Percentiles rank a stretch among this genome's conserved stretches.
Conservation (phyloP, 37 sponge, comb jelly and placozoan species). For the Chondrosia reniformis region DNA sequence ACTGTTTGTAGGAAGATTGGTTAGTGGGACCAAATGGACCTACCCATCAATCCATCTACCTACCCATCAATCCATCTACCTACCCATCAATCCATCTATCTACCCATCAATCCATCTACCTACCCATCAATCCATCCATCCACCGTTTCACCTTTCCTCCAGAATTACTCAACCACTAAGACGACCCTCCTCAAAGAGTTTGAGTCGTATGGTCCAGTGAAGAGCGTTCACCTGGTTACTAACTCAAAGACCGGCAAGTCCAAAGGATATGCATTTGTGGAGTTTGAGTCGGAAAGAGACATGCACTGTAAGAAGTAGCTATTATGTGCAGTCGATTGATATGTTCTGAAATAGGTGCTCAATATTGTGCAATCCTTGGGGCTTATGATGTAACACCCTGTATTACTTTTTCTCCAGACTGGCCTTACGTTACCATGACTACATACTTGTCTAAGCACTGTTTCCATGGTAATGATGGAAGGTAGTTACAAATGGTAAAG, state of each 20-base stretch:
- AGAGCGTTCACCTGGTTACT: conserved; percentile 66
- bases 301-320: conserved; percentile 74
- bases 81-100: neutral
- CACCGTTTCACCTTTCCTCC: neutral
- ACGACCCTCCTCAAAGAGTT: conserved; percentile 86
- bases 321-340: neutral
- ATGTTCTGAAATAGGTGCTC: neutral
- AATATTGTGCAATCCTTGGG: neutral
- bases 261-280: conserved; percentile 94
- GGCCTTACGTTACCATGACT: too few species aligned
- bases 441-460: too few species aligned
- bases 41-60: neutral
- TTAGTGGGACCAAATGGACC: conserved; percentile 35
- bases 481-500: too few species aligned
- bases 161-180: conserved; percentile 92
- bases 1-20: conserved; percentile 88
- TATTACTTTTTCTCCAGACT: too few species aligned
- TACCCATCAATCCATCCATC: neutral
- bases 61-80: neutral
- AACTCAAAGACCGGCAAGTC: conserved; percentile 65
- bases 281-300: conserved; percentile 91
- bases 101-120: neutral
- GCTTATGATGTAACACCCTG: too few species aligned
- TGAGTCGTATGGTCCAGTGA: conserved; percentile 90
- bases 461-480: too few species aligned